Evolutionary conservation across 1,140 invertebrate species (phyloP).

Genomic region (Maniola jurtina): DNA sequence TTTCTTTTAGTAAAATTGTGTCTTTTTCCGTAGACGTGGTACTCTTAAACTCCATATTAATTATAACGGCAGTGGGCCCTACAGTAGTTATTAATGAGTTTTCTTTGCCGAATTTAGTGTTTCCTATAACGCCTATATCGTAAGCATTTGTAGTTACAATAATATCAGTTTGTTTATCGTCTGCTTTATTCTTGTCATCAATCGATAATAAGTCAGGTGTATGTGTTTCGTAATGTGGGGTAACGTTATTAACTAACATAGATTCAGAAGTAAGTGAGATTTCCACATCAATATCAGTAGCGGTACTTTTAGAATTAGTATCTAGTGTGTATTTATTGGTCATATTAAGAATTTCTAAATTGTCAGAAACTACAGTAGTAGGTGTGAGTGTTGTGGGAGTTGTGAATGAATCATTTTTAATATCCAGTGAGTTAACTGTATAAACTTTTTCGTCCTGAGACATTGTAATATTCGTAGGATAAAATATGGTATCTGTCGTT

Average conservation of each 20-base stretch:
- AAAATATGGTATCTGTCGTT: too few species aligned
- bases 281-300: constrained; percentile 1
- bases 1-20: not conserved
- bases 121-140: not conserved
- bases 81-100: not conserved
- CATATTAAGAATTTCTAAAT: too few species aligned
- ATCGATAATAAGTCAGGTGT: not conserved
- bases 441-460: too few species aligned
- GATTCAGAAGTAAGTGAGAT: not conserved
- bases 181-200: not conserved
- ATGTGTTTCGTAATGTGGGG: constrained; percentile 3
- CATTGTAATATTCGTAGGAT: too few species aligned
- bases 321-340: not conserved
- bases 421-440: too few species aligned
- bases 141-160: not conserved
- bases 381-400: too few species aligned
- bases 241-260: not conserved
- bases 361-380: too few species aligned
- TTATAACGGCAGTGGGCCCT: not conserved
- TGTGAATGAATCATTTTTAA: too few species aligned
- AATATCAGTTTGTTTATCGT: not conserved
- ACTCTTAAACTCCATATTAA: not conserved
- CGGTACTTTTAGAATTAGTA: not conserved
- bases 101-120: not conserved
- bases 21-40: not conserved